Evolutionary conservation across 2,113 vertebrate species (phyloP).

Genomic region (Panthera leo): DNA sequence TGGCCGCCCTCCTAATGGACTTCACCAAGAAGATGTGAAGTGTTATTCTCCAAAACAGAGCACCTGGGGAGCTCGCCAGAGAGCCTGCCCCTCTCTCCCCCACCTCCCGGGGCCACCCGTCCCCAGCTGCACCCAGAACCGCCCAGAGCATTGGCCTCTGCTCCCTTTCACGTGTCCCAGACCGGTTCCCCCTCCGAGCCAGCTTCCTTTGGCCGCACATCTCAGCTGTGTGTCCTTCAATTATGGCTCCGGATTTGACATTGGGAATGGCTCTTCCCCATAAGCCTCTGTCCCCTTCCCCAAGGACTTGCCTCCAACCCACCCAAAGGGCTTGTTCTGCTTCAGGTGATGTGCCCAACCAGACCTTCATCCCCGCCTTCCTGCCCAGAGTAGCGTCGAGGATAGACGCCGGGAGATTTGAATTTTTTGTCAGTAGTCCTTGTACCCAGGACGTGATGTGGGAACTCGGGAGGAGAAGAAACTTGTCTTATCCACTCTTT

Average conservation of each 20-base stretch:
- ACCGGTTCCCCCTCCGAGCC: accelerated
- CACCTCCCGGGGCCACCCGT: background rate
- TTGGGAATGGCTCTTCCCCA: background rate
- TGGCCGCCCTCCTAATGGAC: background rate
- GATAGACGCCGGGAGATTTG: accelerated
- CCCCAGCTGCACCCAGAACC: background rate
- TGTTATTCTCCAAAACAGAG: background rate
- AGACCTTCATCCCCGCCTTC: background rate
- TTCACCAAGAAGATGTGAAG: background rate
- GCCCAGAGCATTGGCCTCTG: background rate
- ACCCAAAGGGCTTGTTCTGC: accelerated
- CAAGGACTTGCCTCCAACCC: background rate
- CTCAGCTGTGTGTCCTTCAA: background rate
- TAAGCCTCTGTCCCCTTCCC: background rate
- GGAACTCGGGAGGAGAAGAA: background rate
- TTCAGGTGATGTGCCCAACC: too few species aligned
- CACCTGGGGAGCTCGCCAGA: background rate
- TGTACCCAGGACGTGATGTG: accelerated
- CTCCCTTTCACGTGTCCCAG: accelerated
- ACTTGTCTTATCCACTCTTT: too few species aligned
- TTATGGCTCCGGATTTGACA: accelerated
- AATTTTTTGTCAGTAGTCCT: accelerated
- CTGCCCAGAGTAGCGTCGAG: accelerated
- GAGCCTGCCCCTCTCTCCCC: too few species aligned
- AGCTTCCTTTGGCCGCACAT: background rate